A percentile compares a stretch with the other conserved stretches of the same genome.
phyloP scores from a whole-genome alignment of 2,797 vertebrate species.

The Gobio occitaniae region DNA sequence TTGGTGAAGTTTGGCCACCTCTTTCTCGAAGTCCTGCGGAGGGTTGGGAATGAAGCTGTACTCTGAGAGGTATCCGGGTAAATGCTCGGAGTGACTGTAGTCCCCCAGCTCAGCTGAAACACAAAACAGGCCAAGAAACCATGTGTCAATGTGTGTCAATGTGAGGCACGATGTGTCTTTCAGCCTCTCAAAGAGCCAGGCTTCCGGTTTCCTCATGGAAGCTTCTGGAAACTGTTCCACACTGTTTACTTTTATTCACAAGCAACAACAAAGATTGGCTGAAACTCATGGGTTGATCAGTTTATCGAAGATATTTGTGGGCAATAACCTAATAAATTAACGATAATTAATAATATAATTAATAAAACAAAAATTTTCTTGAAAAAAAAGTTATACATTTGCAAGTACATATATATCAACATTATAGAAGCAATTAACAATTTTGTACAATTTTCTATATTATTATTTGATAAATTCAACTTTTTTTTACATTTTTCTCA shows the following conservation, averaged over 20 bases:
- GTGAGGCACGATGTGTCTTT: slow-evolving; percentile 36
- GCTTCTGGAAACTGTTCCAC: not conserved
- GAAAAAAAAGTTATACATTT: too few relatives aligned
- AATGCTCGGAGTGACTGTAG: slow-evolving; percentile 89
- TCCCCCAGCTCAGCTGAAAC: slow-evolving; percentile 93
- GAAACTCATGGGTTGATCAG: not conserved
- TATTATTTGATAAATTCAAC: too few relatives aligned
- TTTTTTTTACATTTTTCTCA: too few relatives aligned
- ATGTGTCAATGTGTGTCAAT: slow-evolving; percentile 34
- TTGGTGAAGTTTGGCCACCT: slow-evolving; percentile 97
- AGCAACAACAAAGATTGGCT: not conserved
- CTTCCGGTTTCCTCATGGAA: slow-evolving; percentile 17
- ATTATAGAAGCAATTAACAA: not conserved
- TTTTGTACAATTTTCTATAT: not conserved
- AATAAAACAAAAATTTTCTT: too few relatives aligned
- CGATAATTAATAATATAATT: too few relatives aligned
- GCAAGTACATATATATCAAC: too few relatives aligned
- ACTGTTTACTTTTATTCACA: not conserved
- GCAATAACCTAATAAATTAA: not conserved
- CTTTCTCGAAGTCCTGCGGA: slow-evolving; percentile 97
- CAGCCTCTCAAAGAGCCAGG: slow-evolving; percentile 16
- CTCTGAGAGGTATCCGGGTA: slow-evolving; percentile 91
- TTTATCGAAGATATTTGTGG: not conserved
- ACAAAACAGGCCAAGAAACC: slow-evolving; percentile 47
- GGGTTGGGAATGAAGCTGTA: slow-evolving; percentile 93